These are phyloP conservation scores for Brenthis daphne DNA, from an alignment of 2,888 invertebrate species.

Conservation along the genomic window DNA sequence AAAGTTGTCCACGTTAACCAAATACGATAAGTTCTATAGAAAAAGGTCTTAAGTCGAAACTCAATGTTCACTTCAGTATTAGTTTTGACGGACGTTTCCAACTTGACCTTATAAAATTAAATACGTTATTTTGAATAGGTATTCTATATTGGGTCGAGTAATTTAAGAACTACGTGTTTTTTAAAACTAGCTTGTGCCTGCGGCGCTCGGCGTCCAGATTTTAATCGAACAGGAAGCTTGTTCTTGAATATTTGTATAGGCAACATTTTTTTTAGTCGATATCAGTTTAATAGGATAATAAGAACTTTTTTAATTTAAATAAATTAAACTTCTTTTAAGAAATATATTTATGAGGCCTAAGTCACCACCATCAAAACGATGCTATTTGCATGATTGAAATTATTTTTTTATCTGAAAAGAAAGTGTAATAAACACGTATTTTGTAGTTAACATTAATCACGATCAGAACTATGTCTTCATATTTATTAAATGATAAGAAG, in stretches of 20 bases:
- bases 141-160: constrained; percentile 27
- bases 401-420: no score
- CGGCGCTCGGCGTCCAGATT: not conserved
- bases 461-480: no score
- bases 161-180: constrained; percentile 11
- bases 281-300: not conserved
- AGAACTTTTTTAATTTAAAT: no score
- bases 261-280: not conserved
- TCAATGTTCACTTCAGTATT: constrained; percentile 33
- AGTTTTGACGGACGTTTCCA: constrained; percentile 35
- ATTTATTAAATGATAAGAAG: no score
- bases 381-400: no score
- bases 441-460: no score
- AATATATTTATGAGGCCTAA: no score
- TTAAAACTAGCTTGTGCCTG: not conserved
- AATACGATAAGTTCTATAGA: constrained; percentile 54
- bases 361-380: no score
- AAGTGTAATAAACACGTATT: no score
- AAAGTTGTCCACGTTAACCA: constrained; percentile 48
- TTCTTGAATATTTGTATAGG: not conserved
- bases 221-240: not conserved
- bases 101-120: constrained; percentile 35
- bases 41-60: constrained; percentile 34
- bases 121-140: constrained; percentile 17
- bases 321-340: no score